Percentiles rank a stretch among this genome's conserved stretches.
These are phyloP conservation scores for Paramuricea clavata DNA, from an alignment of 92 coral and sea anemone species.

Conservation along the genomic window DNA sequence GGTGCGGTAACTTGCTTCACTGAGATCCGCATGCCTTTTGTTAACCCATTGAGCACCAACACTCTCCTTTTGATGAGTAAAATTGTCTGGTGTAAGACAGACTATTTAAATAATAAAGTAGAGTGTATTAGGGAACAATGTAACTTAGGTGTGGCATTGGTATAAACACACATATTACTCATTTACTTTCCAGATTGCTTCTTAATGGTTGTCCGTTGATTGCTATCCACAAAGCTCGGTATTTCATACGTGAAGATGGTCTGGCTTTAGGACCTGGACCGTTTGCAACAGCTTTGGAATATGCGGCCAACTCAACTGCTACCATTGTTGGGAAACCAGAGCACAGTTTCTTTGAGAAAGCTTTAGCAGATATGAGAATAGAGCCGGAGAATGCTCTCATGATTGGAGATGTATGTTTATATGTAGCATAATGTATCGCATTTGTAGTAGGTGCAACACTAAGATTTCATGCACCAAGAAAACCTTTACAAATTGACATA, in stretches of 20 bases:
- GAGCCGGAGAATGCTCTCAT: conserved; percentile 80
- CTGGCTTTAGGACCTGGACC: conserved; percentile 98
- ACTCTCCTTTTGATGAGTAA: too few species aligned
- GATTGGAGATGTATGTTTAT: conserved; percentile 92
- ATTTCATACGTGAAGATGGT: conserved; percentile 92
- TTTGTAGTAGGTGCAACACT: too few species aligned
- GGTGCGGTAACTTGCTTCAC: conserved; percentile 60
- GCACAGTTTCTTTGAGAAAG: conserved; percentile 79
- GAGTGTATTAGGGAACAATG: too few species aligned
- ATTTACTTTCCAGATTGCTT: conserved; percentile 63
- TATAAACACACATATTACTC: neutral
- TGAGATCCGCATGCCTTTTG: too few species aligned
- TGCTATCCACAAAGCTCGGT: conserved; percentile 94
- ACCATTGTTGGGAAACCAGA: conserved; percentile 93
- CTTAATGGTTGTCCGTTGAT: conserved; percentile 87
- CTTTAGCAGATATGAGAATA: conserved; percentile 76
- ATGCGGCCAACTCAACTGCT: conserved; percentile 80
- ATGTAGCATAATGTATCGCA: neutral
- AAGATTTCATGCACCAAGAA: too few species aligned
- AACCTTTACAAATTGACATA: too few species aligned
- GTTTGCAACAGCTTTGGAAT: conserved; percentile 92
- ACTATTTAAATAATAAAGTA: too few species aligned
- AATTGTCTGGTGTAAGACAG: too few species aligned
- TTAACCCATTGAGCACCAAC: too few species aligned
- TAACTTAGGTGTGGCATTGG: too few species aligned